Conservation (phyloP, 2,888 invertebrate genomes). For the Chaetogeoica ovagalla region DNA sequence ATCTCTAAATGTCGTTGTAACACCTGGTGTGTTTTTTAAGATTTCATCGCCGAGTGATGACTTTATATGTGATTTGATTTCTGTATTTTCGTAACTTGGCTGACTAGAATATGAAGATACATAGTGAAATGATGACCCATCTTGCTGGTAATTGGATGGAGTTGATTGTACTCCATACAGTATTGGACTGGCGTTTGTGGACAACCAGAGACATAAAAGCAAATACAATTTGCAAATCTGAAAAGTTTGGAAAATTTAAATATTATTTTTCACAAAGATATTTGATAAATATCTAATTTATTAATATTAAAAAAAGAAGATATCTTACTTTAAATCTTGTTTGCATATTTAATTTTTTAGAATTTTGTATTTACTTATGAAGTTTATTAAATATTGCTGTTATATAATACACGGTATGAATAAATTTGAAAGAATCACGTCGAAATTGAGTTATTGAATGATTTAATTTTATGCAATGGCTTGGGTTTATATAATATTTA, state of each 20-base stretch:
- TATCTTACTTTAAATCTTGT: conserved; percentile 21
- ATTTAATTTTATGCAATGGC: not conserved
- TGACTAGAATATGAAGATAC: not conserved
- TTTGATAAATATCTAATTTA: not conserved
- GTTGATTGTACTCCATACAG: conserved; percentile 1
- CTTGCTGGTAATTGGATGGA: conserved; percentile 10
- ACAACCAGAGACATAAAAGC: conserved; percentile 20
- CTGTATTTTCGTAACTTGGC: not conserved
- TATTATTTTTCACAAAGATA: not conserved
- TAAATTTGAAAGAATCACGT: not conserved
- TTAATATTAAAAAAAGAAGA: not conserved
- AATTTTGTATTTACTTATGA: not conserved
- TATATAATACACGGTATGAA: conserved; percentile 2
- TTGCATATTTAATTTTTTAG: conserved; percentile 16
- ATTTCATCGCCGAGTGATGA: not conserved
- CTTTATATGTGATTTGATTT: not conserved
- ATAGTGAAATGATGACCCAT: not conserved
- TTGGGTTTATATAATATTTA: conserved; percentile 25
- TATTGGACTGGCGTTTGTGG: conserved; percentile 33
- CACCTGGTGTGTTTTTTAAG: conserved; percentile 7
- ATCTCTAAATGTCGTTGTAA: conserved; percentile 26
- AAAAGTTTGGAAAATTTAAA: conserved; percentile 8
- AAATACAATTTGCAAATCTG: conserved; percentile 36
- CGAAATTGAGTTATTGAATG: not conserved
- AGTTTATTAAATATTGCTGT: not conserved